Evolutionary conservation across 53 echinoderm and acorn worm genomes (phyloP), one percentile per base, ranked within the genome.

Genomic region (Paelopatides confundens): DNA sequence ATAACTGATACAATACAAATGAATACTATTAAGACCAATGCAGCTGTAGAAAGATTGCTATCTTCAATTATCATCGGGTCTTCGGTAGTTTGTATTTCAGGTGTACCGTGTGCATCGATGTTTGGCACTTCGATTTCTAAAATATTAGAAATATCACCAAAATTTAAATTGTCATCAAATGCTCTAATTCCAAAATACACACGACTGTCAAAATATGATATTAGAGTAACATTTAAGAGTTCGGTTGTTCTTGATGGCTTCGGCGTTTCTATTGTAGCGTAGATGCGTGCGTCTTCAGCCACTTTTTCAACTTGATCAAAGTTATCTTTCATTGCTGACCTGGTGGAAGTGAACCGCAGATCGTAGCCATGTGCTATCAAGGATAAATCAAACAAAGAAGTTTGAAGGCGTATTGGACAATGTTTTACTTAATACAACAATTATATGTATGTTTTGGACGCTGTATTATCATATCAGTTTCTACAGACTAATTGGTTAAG

Each of bases 151-250:
- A 74, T 74, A 29, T 24, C 74, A 17, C 39, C 74, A 18, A 27
- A 35, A 39, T 74, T 74, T 11, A 26, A n/a, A 39, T 12, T 26
- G 4, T 74, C 74, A 74, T 74, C 74, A 40, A 40, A 74, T 40
- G 74, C 74, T n/a, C 74, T 74, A 21, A 74, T 46, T 40, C 24
- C 74, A 24, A 74, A 74, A 39, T 24, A 74, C 3, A 39, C 24
- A n/a, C 31, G 3, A 40, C 40, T 26, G 11, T 29, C 74, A 2
- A 7, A 13, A 10, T 74, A 39, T 10, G 8, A 74, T 74, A 1
- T 7, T 2, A 74, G 14, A 26, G 43, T 39, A 40, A 74, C 18
- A 21, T 40, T 74, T 8, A 74, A 26, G 21, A 23, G 2, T n/a
- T 74, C 74, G 10, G 39, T 39, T 38, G 38, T 40, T 3, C 10